phyloP scores from a whole-genome alignment of 2,113 vertebrate genomes.

The Empidonax traillii region DNA sequence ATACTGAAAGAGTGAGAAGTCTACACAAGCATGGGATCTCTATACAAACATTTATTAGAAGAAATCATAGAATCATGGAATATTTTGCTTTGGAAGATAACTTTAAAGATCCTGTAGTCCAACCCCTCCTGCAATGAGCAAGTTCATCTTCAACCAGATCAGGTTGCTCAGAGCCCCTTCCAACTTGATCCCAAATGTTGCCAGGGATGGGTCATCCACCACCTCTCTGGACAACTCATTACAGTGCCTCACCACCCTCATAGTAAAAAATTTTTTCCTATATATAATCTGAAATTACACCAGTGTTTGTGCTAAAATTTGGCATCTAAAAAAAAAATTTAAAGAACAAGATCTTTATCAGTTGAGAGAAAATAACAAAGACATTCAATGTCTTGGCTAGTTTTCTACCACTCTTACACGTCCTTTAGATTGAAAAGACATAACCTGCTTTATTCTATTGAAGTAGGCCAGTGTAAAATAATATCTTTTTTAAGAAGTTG shows the following conservation, averaged over 20 bases:
- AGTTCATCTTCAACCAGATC: neutral
- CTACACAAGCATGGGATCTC: neutral
- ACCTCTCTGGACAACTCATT: neutral
- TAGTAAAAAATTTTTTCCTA: neutral
- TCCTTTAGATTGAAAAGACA: neutral
- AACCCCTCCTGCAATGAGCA: rapidly evolving
- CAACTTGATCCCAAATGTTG: neutral
- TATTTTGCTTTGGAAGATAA: neutral
- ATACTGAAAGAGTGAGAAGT: neutral
- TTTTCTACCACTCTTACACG: neutral
- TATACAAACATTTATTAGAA: neutral
- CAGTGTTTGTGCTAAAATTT: neutral
- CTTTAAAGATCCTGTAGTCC: neutral
- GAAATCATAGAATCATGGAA: neutral
- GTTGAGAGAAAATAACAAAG: neutral
- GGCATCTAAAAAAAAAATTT: neutral
- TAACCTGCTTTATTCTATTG: neutral
- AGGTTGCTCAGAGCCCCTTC: neutral
- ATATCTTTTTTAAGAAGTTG: rapidly evolving
- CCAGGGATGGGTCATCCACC: neutral
- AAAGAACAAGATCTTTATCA: neutral
- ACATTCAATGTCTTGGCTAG: neutral
- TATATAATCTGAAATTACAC: neutral
- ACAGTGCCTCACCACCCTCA: neutral
- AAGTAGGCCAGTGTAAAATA: neutral